These are phyloP conservation scores for Chanos chanos DNA, from an alignment of 2,797 vertebrate species.

Conservation along the genomic window DNA sequence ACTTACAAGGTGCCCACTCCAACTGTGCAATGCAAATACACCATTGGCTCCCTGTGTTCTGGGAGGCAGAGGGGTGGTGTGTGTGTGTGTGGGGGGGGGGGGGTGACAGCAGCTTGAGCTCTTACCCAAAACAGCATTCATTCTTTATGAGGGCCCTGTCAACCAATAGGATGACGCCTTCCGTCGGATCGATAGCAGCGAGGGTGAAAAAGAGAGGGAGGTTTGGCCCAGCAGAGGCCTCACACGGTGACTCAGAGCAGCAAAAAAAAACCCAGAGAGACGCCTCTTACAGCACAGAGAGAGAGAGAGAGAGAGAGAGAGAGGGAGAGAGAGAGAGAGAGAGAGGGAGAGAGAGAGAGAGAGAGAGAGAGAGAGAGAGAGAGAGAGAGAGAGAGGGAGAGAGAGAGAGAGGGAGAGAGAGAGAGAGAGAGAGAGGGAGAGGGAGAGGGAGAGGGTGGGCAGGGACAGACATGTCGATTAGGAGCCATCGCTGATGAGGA, in stretches of 20 bases:
- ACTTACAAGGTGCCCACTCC: constrained; percentile 60
- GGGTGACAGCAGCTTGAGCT: constrained; percentile 44
- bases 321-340: constrained; percentile 10
- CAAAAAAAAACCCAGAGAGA: constrained; percentile 6
- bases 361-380: constrained; percentile 57
- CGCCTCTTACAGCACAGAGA: constrained; percentile 15
- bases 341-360: no score
- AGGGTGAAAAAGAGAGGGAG: constrained; percentile 58
- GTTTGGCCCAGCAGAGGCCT: constrained; percentile 40
- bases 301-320: neutral
- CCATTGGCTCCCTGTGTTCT: constrained; percentile 32
- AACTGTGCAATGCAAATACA: constrained; percentile 52
- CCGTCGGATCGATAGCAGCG: constrained; percentile 67
- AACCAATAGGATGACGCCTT: constrained; percentile 55
- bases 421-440: constrained; percentile 13
- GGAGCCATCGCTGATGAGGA: constrained; percentile 63
- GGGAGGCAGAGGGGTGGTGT: constrained; percentile 40
- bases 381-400: constrained; percentile 18
- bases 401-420: constrained; percentile 10
- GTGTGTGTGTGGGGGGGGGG: constrained; percentile 4
- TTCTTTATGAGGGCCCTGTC: constrained; percentile 62
- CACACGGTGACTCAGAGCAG: constrained; percentile 29
- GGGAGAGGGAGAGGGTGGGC: constrained; percentile 59
- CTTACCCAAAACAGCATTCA: constrained; percentile 62
- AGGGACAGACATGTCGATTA: constrained; percentile 57